Evolutionary conservation across 1,140 invertebrate species (phyloP).

Genomic region (Camponotus pennsylvanicus): DNA sequence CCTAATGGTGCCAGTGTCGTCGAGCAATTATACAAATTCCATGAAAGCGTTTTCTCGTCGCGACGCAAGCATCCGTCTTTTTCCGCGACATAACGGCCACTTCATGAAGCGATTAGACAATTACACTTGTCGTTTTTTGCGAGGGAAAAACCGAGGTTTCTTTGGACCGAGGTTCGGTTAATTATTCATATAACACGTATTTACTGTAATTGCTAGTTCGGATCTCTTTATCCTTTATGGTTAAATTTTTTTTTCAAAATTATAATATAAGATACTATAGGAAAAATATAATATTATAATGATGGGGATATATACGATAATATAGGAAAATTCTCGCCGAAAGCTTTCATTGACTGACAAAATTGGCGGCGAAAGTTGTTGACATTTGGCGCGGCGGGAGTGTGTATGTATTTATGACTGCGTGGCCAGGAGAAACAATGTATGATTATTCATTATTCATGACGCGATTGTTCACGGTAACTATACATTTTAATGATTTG

Average conservation of each 20-base stretch:
- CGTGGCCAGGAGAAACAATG: not conserved
- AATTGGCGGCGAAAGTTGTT: conserved; percentile 72
- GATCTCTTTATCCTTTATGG: not conserved
- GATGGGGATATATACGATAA: not conserved
- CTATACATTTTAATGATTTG: conserved; percentile 64
- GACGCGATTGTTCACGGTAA: conserved; percentile 42
- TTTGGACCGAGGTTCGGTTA: not conserved
- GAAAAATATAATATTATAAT: not conserved
- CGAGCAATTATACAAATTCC: conserved; percentile 66
- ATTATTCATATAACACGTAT: not conserved
- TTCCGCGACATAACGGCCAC: conserved; percentile 47
- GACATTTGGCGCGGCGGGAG: conserved; percentile 43
- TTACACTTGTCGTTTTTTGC: not conserved
- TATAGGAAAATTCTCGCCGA: not conserved
- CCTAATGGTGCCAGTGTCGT: conserved; percentile 59
- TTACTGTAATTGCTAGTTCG: not conserved
- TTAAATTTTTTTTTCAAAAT: not conserved
- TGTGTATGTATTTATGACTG: not conserved
- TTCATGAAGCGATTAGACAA: conserved; percentile 54
- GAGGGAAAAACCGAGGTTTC: not conserved
- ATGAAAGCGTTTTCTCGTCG: conserved; percentile 24
- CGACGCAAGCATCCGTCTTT: not conserved
- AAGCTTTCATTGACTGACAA: conserved; percentile 28
- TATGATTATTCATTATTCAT: conserved; percentile 66
- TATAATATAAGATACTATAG: not conserved